Base-by-base conservation (phyloP, 2,797 vertebrate genomes). In the Onychomys torridus region DNA sequence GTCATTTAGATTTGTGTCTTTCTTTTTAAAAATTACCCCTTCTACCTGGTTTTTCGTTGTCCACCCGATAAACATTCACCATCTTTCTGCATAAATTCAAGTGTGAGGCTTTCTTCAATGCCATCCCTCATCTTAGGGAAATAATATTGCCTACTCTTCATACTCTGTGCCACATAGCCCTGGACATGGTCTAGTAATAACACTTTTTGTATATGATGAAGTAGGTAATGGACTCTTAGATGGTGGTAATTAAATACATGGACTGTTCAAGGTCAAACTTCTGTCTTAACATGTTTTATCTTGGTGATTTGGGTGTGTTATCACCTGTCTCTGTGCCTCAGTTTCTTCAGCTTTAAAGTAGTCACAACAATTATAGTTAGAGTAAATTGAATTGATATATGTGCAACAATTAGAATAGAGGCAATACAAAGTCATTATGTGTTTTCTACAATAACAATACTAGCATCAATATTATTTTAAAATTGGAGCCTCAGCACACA, bases 71-170 rank as follows among this genome's bases (percentile, higher is more conserved):
- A 75, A 63, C 57, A 84, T 69, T 32, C 23, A 71, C 67, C 43
- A 89, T 89, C 19, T 77, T 89, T 91, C 75, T 63, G 63, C 46
- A 59, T 79, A 87, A 91, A 94, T 87, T 94, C 52, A 82, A 92
- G 11, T 85, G n/a, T 96, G 76, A 85, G 27, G 46, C 65, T 43
- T 82, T 52, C 43, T 73, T 46, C 25, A 89, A 85, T 46, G 46
- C 32, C 23, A 78, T 86, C n/a, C 6, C 40, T 90, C 63, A 90
- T 88, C 63, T 92, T 61, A 87, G 5, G 32, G 40, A 93, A 90
- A 79, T 69, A 83, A 34, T 5, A 40, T 4, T 32, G 49, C 8
- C 55, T 75, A 29, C 52, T 88, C 9, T 82, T 82, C 73, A 76
- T 93, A 59, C 65, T 82, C 27, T 91, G 34, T n/a, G 13, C 2